phyloP scores from a whole-genome alignment of 2,888 invertebrate genomes.

The Amphiduros pacificus region DNA sequence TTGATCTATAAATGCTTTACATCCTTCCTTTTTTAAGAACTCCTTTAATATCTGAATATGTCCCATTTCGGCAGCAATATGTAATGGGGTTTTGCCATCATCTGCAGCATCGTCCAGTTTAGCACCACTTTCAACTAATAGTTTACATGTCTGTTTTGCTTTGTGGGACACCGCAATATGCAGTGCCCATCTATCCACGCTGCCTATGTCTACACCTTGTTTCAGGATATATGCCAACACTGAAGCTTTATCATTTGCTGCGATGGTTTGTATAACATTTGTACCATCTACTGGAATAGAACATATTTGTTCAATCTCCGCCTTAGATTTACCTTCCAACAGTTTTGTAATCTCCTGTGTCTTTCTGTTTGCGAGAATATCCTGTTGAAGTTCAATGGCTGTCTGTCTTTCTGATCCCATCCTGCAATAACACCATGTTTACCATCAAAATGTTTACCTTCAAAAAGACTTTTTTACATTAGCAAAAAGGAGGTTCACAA shows the following conservation, averaged over 20 bases:
- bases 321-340: neutral
- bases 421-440: too few species aligned
- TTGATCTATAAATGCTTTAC: too few species aligned
- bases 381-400: constrained; percentile 7
- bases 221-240: neutral
- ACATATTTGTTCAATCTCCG: constrained; percentile 1
- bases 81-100: constrained; percentile 17
- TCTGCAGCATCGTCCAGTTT: neutral
- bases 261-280: constrained; percentile 7
- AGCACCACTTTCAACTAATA: constrained; percentile 4
- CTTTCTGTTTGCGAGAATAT: neutral
- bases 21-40: neutral
- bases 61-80: constrained; percentile 12
- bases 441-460: too few species aligned
- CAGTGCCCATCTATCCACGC: constrained; percentile 8
- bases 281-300: constrained; percentile 5
- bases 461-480: too few species aligned
- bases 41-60: neutral
- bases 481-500: too few species aligned
- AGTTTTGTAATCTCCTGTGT: neutral
- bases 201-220: constrained; percentile 1
- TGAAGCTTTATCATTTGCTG: neutral
- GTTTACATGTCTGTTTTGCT: neutral
- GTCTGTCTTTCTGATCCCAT: constrained; percentile 2
- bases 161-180: constrained; percentile 11